Conservation (phyloP, 2,797 vertebrate genomes). For the Huso huso region DNA sequence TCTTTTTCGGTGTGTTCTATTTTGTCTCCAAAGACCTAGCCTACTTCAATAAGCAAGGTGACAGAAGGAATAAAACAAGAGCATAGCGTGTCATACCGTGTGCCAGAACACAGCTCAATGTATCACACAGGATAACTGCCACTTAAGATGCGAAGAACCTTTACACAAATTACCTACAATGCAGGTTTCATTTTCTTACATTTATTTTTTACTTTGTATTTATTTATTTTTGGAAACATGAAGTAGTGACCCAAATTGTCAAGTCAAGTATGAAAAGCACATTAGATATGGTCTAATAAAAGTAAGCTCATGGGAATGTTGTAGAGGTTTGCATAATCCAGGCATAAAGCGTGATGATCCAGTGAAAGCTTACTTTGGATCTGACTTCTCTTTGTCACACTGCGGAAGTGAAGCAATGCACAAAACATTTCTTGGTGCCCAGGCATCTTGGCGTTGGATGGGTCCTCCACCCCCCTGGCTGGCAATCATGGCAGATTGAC, state of each 20-base stretch:
- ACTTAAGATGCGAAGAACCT: background rate
- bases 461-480: slow-evolving; percentile 8
- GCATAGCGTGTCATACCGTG: no score
- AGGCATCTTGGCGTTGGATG: background rate
- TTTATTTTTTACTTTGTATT: background rate
- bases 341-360: background rate
- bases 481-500: slow-evolving; percentile 18
- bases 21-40: no score
- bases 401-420: background rate
- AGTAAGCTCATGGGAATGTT: background rate
- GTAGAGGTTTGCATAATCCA: background rate
- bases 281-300: background rate
- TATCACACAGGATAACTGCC: background rate
- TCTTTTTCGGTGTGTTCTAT: no score
- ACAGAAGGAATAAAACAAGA: no score
- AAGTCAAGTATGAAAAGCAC: background rate
- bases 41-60: no score
- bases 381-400: background rate
- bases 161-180: background rate
- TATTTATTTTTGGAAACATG: background rate
- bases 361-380: background rate
- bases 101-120: no score
- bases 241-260: background rate
- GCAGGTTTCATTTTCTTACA: background rate
- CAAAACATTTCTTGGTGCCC: slow-evolving; percentile 7